Evolutionary conservation across 2,113 vertebrate species (phyloP).

Genomic region (Calidris pugnax): DNA sequence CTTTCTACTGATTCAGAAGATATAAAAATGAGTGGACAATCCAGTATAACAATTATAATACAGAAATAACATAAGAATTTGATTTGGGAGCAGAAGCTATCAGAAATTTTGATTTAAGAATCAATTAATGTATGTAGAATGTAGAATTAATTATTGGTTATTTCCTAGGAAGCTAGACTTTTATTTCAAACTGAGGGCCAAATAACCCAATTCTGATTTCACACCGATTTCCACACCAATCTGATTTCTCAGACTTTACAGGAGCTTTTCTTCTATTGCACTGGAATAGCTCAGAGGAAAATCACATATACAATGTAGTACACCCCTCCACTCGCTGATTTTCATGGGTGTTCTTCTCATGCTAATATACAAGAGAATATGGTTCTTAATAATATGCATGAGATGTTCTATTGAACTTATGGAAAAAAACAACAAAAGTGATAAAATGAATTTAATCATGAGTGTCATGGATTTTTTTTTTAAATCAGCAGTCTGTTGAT

Average conservation of each 20-base stretch:
- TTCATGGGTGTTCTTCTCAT: conserved; percentile 50
- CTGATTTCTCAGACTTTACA: conserved; percentile 33
- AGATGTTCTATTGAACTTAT: conserved; percentile 49
- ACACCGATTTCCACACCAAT: conserved; percentile 44
- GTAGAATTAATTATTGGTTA: conserved; percentile 44
- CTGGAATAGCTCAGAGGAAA: conserved; percentile 36
- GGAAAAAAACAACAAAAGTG: neutral
- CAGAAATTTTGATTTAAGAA: conserved; percentile 44
- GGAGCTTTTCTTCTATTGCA: neutral
- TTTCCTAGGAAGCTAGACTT: conserved; percentile 26
- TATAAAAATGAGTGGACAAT: conserved; percentile 8
- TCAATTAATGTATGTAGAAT: conserved; percentile 14
- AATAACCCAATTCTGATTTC: conserved; percentile 56
- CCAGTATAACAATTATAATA: conserved; percentile 21
- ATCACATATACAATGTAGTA: neutral
- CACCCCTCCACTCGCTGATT: conserved; percentile 24
- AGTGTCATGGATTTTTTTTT: conserved; percentile 24
- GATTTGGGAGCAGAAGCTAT: conserved; percentile 29
- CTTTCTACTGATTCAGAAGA: conserved; percentile 26
- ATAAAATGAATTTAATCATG: conserved; percentile 47
- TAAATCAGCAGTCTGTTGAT: conserved; percentile 38
- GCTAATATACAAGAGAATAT: conserved; percentile 35
- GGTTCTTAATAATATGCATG: conserved; percentile 42
- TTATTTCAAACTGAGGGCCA: conserved; percentile 47
- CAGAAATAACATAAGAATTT: conserved; percentile 33